These are phyloP conservation scores for Spodoptera picta DNA, from an alignment of 2,888 invertebrate species.

Conservation along the genomic window DNA sequence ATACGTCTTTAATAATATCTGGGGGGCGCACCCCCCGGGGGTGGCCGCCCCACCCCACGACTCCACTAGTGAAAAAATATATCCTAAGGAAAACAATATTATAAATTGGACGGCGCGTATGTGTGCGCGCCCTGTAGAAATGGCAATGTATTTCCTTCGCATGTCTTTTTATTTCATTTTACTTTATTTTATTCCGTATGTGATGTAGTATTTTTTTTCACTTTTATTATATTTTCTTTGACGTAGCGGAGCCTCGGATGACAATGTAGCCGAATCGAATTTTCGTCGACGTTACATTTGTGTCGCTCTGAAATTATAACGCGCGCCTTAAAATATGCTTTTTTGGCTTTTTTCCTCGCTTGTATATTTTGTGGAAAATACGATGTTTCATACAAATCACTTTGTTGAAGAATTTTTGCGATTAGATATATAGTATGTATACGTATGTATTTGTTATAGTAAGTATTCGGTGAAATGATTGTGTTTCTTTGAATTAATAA, in stretches of 20 bases:
- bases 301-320: conserved; percentile 54
- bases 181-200: conserved; percentile 82
- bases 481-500: conserved; percentile 46
- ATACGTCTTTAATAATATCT: conserved; percentile 89
- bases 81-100: conserved; percentile 88
- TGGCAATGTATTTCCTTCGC: conserved; percentile 75
- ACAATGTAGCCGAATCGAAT: conserved; percentile 60
- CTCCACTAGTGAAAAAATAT: conserved; percentile 88
- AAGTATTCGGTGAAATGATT: conserved; percentile 20
- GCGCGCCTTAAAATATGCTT: conserved; percentile 56
- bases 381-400: conserved; percentile 42
- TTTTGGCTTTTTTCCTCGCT: conserved; percentile 28
- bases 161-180: conserved; percentile 83
- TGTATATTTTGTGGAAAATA: conserved; percentile 41
- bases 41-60: conserved; percentile 57
- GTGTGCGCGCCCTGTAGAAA: conserved; percentile 71
- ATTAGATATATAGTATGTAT: conserved; percentile 26
- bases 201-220: conserved; percentile 80
- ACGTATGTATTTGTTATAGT: conserved; percentile 25
- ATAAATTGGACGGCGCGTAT: conserved; percentile 82
- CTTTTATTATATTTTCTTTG: conserved; percentile 76
- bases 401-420: conserved; percentile 40
- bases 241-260: conserved; percentile 55
- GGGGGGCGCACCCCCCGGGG: conserved; percentile 68
- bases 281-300: conserved; percentile 46